Conservation (phyloP, 1,140 invertebrate genomes). For the Bombus difficillimus region DNA sequence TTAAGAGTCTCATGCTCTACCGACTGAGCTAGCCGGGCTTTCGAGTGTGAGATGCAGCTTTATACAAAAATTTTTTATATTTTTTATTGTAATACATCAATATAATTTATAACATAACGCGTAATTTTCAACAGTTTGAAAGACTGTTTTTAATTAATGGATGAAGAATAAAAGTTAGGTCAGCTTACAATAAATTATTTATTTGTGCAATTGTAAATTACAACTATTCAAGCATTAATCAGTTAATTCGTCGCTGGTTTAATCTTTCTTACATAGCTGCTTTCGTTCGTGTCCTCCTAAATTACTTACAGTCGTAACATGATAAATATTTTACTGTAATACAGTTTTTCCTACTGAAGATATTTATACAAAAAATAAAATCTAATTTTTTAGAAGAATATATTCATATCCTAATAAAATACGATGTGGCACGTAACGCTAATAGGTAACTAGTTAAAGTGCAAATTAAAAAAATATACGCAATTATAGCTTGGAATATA, state of each 20-base stretch:
- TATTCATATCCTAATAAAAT: background rate
- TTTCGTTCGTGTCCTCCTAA: background rate
- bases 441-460: background rate
- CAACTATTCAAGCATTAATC: constrained; percentile 5
- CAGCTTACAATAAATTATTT: background rate
- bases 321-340: background rate
- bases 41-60: fast-evolving
- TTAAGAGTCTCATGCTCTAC: constrained; percentile 97
- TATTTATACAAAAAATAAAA: background rate
- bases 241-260: background rate
- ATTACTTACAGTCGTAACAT: background rate
- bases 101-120: no score
- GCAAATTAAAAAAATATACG: background rate
- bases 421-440: background rate
- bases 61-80: fast-evolving
- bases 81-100: background rate
- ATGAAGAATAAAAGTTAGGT: background rate
- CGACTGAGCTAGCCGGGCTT: constrained; percentile 93
- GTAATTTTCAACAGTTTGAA: no score
- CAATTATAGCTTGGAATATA: background rate
- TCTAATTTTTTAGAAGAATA: background rate
- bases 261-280: constrained; percentile 1
- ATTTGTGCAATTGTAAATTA: background rate
- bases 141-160: background rate
- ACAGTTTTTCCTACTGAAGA: background rate